These are phyloP conservation scores for Archilochus colubris DNA, from an alignment of 2,113 vertebrate species.

Conservation along the genomic window DNA sequence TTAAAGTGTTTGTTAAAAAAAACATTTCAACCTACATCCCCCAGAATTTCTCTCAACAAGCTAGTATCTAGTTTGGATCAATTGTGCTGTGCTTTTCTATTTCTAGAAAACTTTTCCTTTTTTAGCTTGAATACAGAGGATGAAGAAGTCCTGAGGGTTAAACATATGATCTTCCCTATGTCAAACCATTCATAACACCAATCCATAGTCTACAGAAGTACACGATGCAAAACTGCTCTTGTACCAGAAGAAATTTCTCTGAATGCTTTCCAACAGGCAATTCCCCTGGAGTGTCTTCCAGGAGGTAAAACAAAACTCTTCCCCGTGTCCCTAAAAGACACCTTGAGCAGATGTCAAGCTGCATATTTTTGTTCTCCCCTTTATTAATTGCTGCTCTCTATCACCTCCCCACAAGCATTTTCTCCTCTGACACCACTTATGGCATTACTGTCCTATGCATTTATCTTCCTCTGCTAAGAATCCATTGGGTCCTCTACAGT, in stretches of 20 bases:
- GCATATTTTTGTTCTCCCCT: neutral
- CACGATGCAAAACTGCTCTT: neutral
- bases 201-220: neutral
- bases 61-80: neutral
- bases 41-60: neutral
- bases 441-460: neutral
- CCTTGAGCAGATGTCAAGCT: neutral
- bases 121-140: neutral
- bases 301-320: neutral
- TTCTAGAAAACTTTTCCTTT: neutral
- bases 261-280: neutral
- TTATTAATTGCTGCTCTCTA: neutral
- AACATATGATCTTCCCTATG: neutral
- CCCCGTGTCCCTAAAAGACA: neutral
- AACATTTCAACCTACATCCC: neutral
- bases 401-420: neutral
- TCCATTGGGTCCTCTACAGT: neutral
- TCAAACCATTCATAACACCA: neutral
- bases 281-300: neutral
- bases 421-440: neutral
- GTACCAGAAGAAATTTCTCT: neutral
- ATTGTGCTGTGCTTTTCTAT: neutral
- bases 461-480: neutral
- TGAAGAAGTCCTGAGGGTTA: neutral
- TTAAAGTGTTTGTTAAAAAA: conserved; percentile 4